A percentile compares a stretch with the other conserved stretches of the same genome.
These are phyloP conservation scores for Ophioninae sp. DNA, from an alignment of 2,888 invertebrate species.

Conservation along the genomic window DNA sequence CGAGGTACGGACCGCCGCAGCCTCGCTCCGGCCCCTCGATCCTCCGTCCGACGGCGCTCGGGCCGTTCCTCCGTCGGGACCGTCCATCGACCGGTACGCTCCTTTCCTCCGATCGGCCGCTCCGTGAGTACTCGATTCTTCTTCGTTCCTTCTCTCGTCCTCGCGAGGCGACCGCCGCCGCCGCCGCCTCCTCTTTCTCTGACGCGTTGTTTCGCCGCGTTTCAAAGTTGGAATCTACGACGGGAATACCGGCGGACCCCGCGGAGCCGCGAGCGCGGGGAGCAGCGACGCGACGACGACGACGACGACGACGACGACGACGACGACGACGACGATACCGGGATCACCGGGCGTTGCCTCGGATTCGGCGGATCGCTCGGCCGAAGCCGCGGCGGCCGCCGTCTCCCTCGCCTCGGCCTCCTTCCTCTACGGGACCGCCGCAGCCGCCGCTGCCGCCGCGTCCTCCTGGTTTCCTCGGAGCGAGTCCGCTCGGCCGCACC, in stretches of 20 bases:
- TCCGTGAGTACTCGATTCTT: constrained; percentile 39
- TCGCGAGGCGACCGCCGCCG: not conserved
- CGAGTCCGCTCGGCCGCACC: constrained; percentile 82
- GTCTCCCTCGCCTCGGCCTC: constrained; percentile 76
- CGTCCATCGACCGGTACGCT: constrained; percentile 25
- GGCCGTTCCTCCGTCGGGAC: constrained; percentile 27
- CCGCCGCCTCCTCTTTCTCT: not conserved
- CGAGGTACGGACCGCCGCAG: constrained; percentile 34
- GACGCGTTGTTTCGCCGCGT: constrained; percentile 2
- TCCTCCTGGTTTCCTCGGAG: constrained; percentile 79
- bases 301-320: no score
- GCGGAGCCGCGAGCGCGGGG: no score
- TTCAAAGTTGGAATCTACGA: constrained; percentile 47
- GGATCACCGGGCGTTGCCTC: constrained; percentile 60
- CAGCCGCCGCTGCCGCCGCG: no score
- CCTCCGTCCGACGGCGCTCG: constrained; percentile 66
- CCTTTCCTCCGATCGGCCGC: constrained; percentile 43
- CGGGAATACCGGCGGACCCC: no score
- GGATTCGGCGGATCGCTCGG: constrained; percentile 74
- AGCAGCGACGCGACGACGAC: no score
- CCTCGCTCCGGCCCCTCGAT: constrained; percentile 34
- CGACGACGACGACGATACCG: no score
- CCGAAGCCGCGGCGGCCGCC: no score
- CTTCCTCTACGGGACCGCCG: constrained; percentile 74
- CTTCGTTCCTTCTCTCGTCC: no score